These are phyloP conservation scores for Clupea harengus DNA, from an alignment of 2,113 vertebrate species.

Conservation along the genomic window DNA sequence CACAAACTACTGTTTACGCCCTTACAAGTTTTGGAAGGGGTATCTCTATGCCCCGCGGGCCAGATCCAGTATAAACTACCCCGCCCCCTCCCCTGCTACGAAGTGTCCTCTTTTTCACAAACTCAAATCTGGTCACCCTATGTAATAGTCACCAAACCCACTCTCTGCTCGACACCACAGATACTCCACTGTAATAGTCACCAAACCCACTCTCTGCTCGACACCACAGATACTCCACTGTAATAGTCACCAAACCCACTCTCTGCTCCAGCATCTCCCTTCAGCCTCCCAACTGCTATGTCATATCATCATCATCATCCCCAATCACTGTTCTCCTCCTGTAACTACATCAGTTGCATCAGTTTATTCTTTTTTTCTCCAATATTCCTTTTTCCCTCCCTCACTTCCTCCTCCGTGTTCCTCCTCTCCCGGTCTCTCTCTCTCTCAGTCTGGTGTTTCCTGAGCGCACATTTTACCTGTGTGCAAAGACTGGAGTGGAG, in stretches of 20 bases:
- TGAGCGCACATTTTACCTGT: conserved; percentile 89
- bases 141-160: too few species aligned
- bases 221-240: not conserved
- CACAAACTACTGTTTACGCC: too few species aligned
- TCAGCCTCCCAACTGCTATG: not conserved
- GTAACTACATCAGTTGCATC: not conserved
- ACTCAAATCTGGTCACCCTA: too few species aligned
- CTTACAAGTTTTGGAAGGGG: too few species aligned
- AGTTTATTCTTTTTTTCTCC: not conserved
- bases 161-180: not conserved
- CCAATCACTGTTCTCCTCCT: not conserved
- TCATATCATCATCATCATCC: not conserved
- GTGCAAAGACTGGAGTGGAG: conserved; percentile 89
- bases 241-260: not conserved
- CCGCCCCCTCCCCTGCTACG: too few species aligned
- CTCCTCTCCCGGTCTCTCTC: not conserved
- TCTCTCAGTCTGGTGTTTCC: conserved; percentile 88
- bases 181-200: not conserved
- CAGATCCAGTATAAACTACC: too few species aligned
- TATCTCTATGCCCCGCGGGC: too few species aligned
- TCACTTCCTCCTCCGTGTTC: not conserved
- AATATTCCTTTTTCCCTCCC: not conserved
- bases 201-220: not conserved
- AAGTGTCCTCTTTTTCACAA: too few species aligned
- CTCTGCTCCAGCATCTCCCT: not conserved